A percentile compares a stretch with the other conserved stretches of the same genome.
These are phyloP conservation scores for Pipistrellus pygmaeus DNA, from an alignment of 2,797 vertebrate genomes.

Conservation along the genomic window DNA sequence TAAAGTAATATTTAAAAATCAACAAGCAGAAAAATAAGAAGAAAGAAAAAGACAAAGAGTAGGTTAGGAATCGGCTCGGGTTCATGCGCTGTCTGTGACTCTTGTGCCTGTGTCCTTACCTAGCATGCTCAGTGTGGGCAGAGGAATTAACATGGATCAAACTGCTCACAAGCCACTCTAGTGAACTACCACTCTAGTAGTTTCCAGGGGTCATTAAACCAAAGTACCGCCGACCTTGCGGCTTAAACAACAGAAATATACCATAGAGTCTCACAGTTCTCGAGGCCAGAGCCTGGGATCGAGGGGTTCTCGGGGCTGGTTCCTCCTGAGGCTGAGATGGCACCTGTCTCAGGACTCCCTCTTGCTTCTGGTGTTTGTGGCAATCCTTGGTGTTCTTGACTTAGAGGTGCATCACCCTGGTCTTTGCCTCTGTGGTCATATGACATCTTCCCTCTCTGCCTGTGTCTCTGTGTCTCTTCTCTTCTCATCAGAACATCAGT, in stretches of 20 bases:
- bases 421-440: not conserved
- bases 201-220: not conserved
- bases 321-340: not conserved
- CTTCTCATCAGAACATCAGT: not conserved
- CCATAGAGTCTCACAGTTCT: not conserved
- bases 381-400: not conserved
- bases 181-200: not conserved
- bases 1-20: not conserved
- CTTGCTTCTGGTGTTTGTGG: not conserved
- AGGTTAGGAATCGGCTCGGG: too few relatives aligned
- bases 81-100: not conserved
- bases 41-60: not conserved
- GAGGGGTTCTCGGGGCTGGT: not conserved
- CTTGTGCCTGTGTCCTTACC: not conserved
- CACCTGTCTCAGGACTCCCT: not conserved
- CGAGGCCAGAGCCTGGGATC: not conserved
- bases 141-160: not conserved
- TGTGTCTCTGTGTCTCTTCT: not conserved
- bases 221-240: rapidly evolving
- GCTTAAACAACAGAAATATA: not conserved
- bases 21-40: not conserved
- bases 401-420: not conserved
- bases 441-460: not conserved
- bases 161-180: not conserved
- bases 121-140: too few relatives aligned